Percentiles rank a stretch among this genome's conserved stretches.
Evolutionary conservation across 2,888 invertebrate genomes (phyloP).

Genomic region (Dasypogon diadema): DNA sequence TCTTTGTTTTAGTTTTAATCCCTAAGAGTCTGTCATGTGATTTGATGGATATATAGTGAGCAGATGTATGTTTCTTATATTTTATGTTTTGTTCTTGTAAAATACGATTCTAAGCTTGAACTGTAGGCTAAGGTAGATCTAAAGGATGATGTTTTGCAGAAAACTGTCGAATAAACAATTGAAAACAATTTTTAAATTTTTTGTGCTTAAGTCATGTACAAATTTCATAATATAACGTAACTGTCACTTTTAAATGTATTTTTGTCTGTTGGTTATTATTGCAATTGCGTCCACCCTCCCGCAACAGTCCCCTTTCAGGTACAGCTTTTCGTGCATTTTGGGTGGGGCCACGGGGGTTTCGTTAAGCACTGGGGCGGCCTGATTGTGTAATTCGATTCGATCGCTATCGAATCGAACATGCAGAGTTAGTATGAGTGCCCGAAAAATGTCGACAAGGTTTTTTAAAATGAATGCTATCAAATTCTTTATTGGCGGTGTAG

Average conservation of each 20-base stretch:
- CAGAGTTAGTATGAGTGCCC: too few relatives aligned
- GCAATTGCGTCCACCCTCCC: neutral
- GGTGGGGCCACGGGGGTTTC: too few relatives aligned
- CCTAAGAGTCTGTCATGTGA: slow-evolving; percentile 44
- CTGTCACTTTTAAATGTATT: slow-evolving; percentile 48
- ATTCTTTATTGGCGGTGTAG: too few relatives aligned
- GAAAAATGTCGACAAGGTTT: too few relatives aligned
- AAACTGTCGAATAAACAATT: slow-evolving; percentile 45
- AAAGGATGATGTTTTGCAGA: slow-evolving; percentile 45
- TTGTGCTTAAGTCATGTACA: slow-evolving; percentile 50
- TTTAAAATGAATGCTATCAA: too few relatives aligned
- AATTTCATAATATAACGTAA: slow-evolving; percentile 48
- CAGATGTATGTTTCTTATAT: slow-evolving; percentile 38
- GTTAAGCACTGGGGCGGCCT: too few relatives aligned
- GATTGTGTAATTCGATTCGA: too few relatives aligned
- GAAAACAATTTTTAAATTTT: slow-evolving; percentile 45
- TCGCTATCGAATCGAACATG: too few relatives aligned
- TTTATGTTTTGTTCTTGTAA: slow-evolving; percentile 46
- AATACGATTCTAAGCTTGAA: slow-evolving; percentile 44
- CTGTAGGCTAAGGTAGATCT: slow-evolving; percentile 38
- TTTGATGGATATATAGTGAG: slow-evolving; percentile 39
- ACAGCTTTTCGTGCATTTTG: too few relatives aligned
- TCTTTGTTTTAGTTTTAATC: slow-evolving; percentile 40
- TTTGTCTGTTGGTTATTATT: neutral
- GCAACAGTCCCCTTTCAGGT: too few relatives aligned